Base-by-base conservation (phyloP, 2,888 invertebrate species). In the Cosmorhoe ocellata region DNA sequence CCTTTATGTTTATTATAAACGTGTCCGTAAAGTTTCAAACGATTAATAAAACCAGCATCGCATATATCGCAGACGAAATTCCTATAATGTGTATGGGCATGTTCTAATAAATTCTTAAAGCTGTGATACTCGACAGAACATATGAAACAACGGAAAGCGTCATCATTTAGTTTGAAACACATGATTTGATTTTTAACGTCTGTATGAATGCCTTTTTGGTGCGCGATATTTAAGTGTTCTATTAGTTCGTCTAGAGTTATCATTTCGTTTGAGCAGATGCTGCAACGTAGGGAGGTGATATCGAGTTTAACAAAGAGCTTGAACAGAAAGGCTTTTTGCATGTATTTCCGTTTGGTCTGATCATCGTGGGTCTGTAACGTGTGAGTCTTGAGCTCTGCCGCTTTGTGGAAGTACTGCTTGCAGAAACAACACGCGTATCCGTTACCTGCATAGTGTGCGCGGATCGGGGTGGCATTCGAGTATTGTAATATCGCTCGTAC, bases 391-490 rank as follows among this genome's bases (percentile, higher is more conserved):
- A 86, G 60, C 22, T 76, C 70, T 0, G 66, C 61, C 0, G 83
- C 73, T 8, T 74, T 66, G 18, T 63, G 63, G 40, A 62, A 81
- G 28, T 80, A 71, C n/a, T 71, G 57, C 0, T 65, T 39, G 44
- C 86, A 86, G 50, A 81, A 86, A 2, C 76, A 70, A 54, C 86
- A 86, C 0, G 69, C 56, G 51, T 77, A 86, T 0, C 80, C 81
- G 0, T 74, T 70, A 0, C 80, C 78, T 0, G 70, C 72, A 9
- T 74, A 69, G 32, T 74, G 70, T 0, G 57, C 59, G 10, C 76
- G 69, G 3, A 86, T 81, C 0, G 86, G 86, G 0, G 86, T 86
- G 0, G 86, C 86, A 36, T 85, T 87, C 0, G 86, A 78, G 46
- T 71, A 63, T 1, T 66, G 52, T 3, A 84, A 51, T 45, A 84